These are phyloP conservation scores for Pagrus major DNA, from an alignment of 2,113 vertebrate species.

Conservation along the genomic window DNA sequence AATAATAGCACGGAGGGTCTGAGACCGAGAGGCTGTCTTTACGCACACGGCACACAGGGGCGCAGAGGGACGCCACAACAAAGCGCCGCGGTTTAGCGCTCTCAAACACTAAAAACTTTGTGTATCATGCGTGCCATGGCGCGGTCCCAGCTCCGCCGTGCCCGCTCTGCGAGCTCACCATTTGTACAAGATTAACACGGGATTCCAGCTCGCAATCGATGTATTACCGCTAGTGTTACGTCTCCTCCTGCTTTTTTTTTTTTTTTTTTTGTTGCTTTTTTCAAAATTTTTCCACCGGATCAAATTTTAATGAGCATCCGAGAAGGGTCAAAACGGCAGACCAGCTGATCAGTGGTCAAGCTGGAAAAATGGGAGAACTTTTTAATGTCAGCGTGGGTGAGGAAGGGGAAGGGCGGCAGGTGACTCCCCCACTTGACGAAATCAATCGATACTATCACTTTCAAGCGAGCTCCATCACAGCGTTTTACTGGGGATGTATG, in stretches of 20 bases:
- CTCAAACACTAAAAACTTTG: conserved; percentile 49
- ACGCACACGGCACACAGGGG: conserved; percentile 56
- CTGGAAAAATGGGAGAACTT: conserved; percentile 53
- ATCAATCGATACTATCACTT: conserved; percentile 63
- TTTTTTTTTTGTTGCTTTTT: neutral
- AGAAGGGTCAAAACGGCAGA: conserved; percentile 29
- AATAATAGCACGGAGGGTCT: conserved; percentile 78
- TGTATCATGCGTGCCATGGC: neutral
- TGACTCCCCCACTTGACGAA: conserved; percentile 59
- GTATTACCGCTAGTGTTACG: conserved; percentile 12
- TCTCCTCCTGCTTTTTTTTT: neutral
- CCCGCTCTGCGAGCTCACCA: neutral
- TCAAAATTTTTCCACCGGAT: neutral
- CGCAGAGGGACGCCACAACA: conserved; percentile 63
- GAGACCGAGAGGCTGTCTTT: conserved; percentile 57
- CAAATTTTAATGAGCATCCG: conserved; percentile 31
- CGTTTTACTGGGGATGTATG: conserved; percentile 37
- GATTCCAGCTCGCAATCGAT: conserved; percentile 5
- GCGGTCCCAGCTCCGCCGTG: neutral
- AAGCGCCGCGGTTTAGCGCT: conserved; percentile 52
- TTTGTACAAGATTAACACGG: conserved; percentile 6
- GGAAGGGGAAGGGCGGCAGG: neutral
- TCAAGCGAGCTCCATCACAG: conserved; percentile 42
- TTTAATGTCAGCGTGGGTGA: conserved; percentile 51
- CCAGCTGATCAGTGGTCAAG: conserved; percentile 37